A percentile compares a stretch with the other conserved stretches of the same genome.
These are phyloP conservation scores for Listronotus oregonensis DNA, from an alignment of 1,140 invertebrate species.

Conservation along the genomic window DNA sequence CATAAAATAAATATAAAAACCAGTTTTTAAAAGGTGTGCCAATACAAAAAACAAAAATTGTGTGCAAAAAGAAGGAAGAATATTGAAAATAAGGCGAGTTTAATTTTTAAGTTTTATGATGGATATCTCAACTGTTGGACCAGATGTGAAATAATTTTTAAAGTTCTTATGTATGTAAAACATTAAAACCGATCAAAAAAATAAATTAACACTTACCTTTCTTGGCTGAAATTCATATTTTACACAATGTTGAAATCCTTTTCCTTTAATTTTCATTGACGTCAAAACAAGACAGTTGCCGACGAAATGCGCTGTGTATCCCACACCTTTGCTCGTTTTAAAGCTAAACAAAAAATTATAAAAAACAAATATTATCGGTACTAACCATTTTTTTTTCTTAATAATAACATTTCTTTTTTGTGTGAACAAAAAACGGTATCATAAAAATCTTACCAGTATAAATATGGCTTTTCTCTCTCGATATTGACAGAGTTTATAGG, in stretches of 20 bases:
- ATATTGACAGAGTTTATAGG: conserved; percentile 98
- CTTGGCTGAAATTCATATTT: conserved; percentile 99
- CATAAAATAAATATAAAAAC: too few relatives aligned
- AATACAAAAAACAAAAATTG: too few relatives aligned
- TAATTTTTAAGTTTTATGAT: too few relatives aligned
- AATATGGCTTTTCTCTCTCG: conserved; percentile 96
- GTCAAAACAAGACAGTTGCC: conserved; percentile 98
- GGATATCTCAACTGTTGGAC: too few relatives aligned
- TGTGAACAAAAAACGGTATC: too few relatives aligned
- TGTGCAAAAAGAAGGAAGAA: too few relatives aligned
- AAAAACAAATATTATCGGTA: conserved; percentile 13
- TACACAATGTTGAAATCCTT: conserved; percentile 99
- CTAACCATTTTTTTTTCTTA: too few relatives aligned
- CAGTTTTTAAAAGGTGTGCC: too few relatives aligned
- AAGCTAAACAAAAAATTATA: conserved; percentile 90
- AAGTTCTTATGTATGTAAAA: background rate
- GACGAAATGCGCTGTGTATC: conserved; percentile 99
- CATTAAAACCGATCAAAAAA: background rate
- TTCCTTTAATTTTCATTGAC: conserved; percentile 98
- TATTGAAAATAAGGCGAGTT: too few relatives aligned
- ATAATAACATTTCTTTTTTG: too few relatives aligned
- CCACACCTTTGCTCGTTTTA: conserved; percentile 97
- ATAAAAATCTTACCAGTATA: conserved; percentile 82
- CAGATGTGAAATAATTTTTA: conserved; percentile 8
- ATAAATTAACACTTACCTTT: conserved; percentile 67